Percentiles rank a stretch among this genome's conserved stretches.
phyloP scores from a whole-genome alignment of 2,797 vertebrate genomes.

The Garrulus glandarius region DNA sequence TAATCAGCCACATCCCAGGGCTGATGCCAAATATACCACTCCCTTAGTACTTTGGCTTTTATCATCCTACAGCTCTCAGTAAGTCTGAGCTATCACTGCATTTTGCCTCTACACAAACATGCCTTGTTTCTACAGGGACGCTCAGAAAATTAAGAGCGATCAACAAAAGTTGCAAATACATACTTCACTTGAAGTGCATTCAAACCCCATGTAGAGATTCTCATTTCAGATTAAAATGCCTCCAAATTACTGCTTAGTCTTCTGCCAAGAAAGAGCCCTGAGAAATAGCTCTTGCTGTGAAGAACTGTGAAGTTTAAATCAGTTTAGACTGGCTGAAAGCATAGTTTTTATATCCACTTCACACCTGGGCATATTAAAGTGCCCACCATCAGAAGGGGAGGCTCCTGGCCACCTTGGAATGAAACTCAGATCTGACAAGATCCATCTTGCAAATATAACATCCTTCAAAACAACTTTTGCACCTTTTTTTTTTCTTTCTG shows the following conservation, averaged over 20 bases:
- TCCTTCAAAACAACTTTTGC: neutral
- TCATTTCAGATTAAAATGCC: constrained; percentile 62
- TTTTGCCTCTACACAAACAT: neutral
- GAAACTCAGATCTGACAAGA: neutral
- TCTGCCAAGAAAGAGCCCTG: constrained; percentile 18
- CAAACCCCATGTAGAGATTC: constrained; percentile 48
- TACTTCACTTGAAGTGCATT: constrained; percentile 31
- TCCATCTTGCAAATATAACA: neutral
- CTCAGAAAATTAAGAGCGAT: constrained; percentile 16
- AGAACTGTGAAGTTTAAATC: constrained; percentile 6
- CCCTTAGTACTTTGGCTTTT: neutral
- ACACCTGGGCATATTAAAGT: constrained; percentile 18
- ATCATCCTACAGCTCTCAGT: neutral
- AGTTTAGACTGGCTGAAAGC: constrained; percentile 13
- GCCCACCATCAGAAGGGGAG: neutral
- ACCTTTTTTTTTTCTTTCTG: neutral
- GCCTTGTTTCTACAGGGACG: neutral
- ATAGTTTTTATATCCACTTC: neutral
- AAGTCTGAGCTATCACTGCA: neutral
- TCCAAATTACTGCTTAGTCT: constrained; percentile 51
- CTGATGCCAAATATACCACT: neutral
- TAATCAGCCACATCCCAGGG: neutral
- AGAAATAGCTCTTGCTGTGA: constrained; percentile 44
- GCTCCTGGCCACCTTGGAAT: neutral
- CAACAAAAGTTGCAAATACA: constrained; percentile 48